phyloP scores from a whole-genome alignment of 2,888 invertebrate genomes.

The Camptogramma bilineatum region DNA sequence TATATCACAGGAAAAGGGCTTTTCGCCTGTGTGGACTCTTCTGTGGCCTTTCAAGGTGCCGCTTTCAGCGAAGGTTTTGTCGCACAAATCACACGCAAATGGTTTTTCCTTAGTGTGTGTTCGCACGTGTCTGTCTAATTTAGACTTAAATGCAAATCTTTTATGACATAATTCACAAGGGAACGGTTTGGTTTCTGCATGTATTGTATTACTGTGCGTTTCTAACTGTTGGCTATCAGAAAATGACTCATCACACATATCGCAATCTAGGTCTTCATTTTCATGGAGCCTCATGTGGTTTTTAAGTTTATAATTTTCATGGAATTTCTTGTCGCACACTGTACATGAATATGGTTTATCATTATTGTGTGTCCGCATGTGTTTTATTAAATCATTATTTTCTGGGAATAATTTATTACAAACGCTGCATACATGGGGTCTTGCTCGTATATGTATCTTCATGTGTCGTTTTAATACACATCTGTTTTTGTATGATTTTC shows the following conservation, averaged over 20 bases:
- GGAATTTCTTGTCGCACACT: slow-evolving; percentile 27
- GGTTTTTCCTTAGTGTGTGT: slow-evolving; percentile 28
- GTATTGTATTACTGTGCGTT: slow-evolving; percentile 20
- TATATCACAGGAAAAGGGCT: slow-evolving; percentile 22
- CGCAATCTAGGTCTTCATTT: slow-evolving; percentile 15
- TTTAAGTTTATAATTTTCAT: slow-evolving; percentile 26
- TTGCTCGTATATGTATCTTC: slow-evolving; percentile 4
- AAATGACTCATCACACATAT: slow-evolving; percentile 20
- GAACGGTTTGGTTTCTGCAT: slow-evolving; percentile 15
- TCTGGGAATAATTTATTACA: slow-evolving; percentile 16
- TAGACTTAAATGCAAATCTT: slow-evolving; percentile 17
- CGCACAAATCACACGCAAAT: slow-evolving; percentile 23
- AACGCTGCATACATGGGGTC: not conserved
- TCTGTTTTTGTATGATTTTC: slow-evolving; percentile 3
- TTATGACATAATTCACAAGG: slow-evolving; percentile 26
- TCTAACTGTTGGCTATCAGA: slow-evolving; percentile 15
- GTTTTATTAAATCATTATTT: slow-evolving; percentile 9
- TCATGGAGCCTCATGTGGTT: slow-evolving; percentile 25
- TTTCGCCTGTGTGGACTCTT: slow-evolving; percentile 25
- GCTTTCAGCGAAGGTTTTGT: slow-evolving; percentile 25
- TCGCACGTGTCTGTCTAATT: slow-evolving; percentile 19
- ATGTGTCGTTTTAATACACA: slow-evolving; percentile 12
- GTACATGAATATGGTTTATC: slow-evolving; percentile 24
- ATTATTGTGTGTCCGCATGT: slow-evolving; percentile 8
- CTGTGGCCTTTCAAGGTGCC: slow-evolving; percentile 25